Percentiles rank a stretch among this genome's conserved stretches.
These are phyloP conservation scores for Caranx ignobilis DNA, from an alignment of 2,113 vertebrate species.

Conservation along the genomic window DNA sequence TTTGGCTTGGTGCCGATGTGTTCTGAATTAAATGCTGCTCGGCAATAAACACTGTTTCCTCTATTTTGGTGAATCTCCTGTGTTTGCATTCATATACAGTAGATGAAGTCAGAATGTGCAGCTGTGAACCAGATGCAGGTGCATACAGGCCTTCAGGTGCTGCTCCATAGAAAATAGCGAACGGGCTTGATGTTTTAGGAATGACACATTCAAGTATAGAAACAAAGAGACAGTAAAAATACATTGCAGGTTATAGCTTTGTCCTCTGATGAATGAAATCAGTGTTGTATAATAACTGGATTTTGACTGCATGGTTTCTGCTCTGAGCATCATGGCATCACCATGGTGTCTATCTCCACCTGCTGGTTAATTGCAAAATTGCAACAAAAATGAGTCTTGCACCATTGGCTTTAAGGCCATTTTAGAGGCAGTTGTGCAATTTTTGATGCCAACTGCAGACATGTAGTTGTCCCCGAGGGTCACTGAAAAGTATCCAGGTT, in stretches of 20 bases:
- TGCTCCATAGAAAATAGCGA: too few relatives aligned
- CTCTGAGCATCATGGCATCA: background rate
- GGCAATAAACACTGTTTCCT: slow-evolving; percentile 65
- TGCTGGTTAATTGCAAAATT: slow-evolving; percentile 59
- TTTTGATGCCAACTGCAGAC: background rate
- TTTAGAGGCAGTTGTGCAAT: background rate
- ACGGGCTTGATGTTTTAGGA: background rate
- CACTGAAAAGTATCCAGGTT: background rate
- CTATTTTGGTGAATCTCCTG: slow-evolving; percentile 8
- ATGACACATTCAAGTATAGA: too few relatives aligned
- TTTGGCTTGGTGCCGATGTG: slow-evolving; percentile 53
- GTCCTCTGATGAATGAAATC: background rate
- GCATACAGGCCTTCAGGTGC: background rate
- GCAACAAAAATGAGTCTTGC: background rate
- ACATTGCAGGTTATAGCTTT: background rate
- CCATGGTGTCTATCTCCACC: slow-evolving; percentile 50
- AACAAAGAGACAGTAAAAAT: background rate
- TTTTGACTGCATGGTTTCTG: slow-evolving; percentile 3
- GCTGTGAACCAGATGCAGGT: background rate
- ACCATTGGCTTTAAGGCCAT: background rate
- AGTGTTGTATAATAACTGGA: slow-evolving; percentile 10
- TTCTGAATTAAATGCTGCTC: slow-evolving; percentile 71
- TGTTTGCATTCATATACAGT: slow-evolving; percentile 12
- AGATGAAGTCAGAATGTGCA: background rate
- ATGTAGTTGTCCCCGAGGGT: too few relatives aligned